phyloP scores from a whole-genome alignment of 2,113 vertebrate species.

The Casuarius casuarius region DNA sequence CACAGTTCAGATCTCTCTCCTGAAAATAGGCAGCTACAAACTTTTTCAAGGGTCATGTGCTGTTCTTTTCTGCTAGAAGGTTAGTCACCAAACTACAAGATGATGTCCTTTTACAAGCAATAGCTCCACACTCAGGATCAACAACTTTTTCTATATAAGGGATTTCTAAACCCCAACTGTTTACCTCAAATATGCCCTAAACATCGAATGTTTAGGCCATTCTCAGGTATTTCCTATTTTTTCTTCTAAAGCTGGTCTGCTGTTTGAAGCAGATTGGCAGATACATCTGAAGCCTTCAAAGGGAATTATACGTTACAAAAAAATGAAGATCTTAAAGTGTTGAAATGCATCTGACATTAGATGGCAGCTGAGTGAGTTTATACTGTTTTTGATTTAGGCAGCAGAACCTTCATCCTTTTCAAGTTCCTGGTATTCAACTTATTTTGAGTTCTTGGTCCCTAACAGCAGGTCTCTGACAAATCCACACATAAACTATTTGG shows the following conservation, averaged over 20 bases:
- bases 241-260: neutral
- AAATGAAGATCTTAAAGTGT: neutral
- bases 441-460: neutral
- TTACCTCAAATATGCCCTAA: neutral
- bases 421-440: neutral
- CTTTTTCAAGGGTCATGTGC: fast-evolving
- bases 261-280: neutral
- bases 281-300: neutral
- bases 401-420: neutral
- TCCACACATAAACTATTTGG: neutral
- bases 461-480: neutral
- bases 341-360: neutral
- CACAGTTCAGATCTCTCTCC: neutral
- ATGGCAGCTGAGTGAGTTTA: fast-evolving
- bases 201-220: neutral
- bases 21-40: neutral
- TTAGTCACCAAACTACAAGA: neutral
- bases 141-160: neutral
- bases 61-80: neutral
- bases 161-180: neutral
- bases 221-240: neutral
- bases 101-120: neutral
- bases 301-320: neutral
- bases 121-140: neutral
- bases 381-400: neutral